phyloP scores from a whole-genome alignment of 2,113 vertebrate genomes.

The Psilopogon haemacephalus region DNA sequence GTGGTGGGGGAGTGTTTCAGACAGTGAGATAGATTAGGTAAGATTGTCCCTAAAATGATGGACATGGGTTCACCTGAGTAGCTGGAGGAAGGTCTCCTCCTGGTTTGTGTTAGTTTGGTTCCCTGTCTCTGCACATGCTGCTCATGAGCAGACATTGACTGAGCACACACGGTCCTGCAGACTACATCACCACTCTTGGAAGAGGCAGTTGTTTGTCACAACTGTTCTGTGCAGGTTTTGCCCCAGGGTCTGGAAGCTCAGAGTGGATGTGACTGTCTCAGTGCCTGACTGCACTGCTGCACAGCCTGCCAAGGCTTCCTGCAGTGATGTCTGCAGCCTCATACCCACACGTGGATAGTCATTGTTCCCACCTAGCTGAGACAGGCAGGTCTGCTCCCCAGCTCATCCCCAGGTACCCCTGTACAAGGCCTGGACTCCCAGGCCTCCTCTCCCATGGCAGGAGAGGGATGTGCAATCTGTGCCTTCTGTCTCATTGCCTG shows the following conservation, averaged over 20 bases:
- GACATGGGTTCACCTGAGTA: not conserved
- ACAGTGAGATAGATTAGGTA: not conserved
- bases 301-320: not conserved
- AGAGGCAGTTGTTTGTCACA: rapidly evolving
- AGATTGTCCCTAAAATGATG: not conserved
- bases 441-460: not conserved
- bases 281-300: not conserved
- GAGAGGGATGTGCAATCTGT: not conserved
- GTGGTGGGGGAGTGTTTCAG: not conserved
- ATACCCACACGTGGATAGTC: not conserved
- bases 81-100: not conserved
- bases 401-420: not conserved
- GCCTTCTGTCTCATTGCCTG: not conserved
- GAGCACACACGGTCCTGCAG: not conserved
- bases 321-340: not conserved
- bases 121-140: not conserved
- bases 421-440: not conserved
- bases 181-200: not conserved
- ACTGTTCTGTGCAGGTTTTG: not conserved
- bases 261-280: not conserved
- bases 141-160: not conserved
- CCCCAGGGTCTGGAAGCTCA: not conserved
- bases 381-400: not conserved
- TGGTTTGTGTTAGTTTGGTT: not conserved
- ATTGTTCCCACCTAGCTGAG: not conserved